Evolutionary conservation across 2,113 vertebrate genomes (phyloP), one percentile per base, ranked within the genome.

Genomic region (Takifugu flavidus): DNA sequence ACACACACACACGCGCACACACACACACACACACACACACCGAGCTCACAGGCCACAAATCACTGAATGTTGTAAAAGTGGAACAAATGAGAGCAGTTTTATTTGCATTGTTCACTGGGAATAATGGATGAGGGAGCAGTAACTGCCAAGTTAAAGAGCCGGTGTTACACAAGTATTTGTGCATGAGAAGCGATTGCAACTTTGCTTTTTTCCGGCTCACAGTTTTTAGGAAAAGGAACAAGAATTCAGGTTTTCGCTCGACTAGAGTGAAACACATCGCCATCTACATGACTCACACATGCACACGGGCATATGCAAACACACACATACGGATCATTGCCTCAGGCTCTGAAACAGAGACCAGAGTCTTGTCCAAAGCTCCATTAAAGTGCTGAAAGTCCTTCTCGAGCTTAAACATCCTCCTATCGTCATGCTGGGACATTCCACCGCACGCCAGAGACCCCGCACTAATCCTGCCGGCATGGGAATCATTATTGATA

Each of bases 401-500:
- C 75, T 74, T 68, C 72, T 82, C 81, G 85, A 86, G 81, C 86
- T 82, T 76, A 85, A 85, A 82, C 79, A 87, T 82, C 83, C 87
- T 88, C 87, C 81, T 87, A 74, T 89, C 88, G 70, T 80, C 78
- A 87, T 85, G 84, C 79, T 75, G 81, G 83, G 83, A 83, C 86
- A 84, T 89, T 89, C 86, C 80, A 77, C 76, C 15, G 83, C 84
- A 88, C 82, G 86, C 86, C 84, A 83, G 74, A 84, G 85, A 85
- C 73, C 83, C 82, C 60, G 45, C 54, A 53, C 83, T 90, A 90
- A 92, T 92, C 91, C 86, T 80, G 68, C 47, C 71, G 79, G 89
- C 89, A 89, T 91, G 91, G 87, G 77, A 91, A 79, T 89, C 83
- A 90, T 92, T 92, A 92, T 87, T 86, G 82, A 87, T 88, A 87